Evolutionary conservation across 2,888 invertebrate genomes (phyloP), one percentile per base, ranked within the genome.

Genomic region (Ennomos quercinarius): DNA sequence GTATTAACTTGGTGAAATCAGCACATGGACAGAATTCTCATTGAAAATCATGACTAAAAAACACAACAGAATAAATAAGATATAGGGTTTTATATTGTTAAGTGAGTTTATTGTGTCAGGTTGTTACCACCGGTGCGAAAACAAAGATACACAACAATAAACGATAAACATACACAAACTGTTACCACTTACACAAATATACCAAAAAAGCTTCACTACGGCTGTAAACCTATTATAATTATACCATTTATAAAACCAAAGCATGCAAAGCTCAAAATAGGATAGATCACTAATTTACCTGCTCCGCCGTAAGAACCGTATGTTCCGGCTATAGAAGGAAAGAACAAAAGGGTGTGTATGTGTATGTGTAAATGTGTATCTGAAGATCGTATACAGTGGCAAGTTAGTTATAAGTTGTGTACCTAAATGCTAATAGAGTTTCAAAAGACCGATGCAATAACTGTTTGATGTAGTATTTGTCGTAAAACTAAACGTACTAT

Each of bases 181-280:
- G 9, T 8, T 27, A 43, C 17, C 34, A 34, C 34, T 9, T 35
- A 41, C n/a, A 44, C 17, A 43, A 27, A 43, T 43, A 35, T 35
- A 8, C 11, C 8, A n/a, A 45, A n/a, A 35, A 11, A 40, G 27
- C 27, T 6, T 27, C 27, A 27, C 27, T 13, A 27, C 38, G 9
- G 10, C 9, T 9, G 9, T 48, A 48, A 48, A 48, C 34, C 9
- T 34, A 37, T 12, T 17, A 9, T n/a, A 17, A 34, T n/a, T 36
- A 40, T 39, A 40, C 17, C 37, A 42, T 42, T 42, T 42, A 47
- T 61, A 47, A 13, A 47, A 48, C 43, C 43, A 37, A 54, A 52
- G 51, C 56, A 55, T 53, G 51, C 61, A 57, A 55, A 48, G 52
- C 42, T 44, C 34, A 54, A 38, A 37, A 44, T 52, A 45, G 34